A percentile compares a stretch with the other conserved stretches of the same genome.
phyloP scores from a whole-genome alignment of 1,140 invertebrate species.

The Sycophaga agraensis region DNA sequence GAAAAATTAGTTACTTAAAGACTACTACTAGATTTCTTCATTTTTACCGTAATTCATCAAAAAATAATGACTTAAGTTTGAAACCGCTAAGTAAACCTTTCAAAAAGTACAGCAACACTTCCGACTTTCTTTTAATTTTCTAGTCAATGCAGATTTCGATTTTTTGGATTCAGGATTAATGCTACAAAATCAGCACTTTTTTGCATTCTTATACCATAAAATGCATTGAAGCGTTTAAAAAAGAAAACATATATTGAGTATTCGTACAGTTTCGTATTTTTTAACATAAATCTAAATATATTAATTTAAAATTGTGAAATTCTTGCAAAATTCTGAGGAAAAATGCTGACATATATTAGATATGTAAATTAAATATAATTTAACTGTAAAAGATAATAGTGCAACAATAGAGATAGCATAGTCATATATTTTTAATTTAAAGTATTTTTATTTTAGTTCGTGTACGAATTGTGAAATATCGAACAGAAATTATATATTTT shows the following conservation, averaged over 20 bases:
- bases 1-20: no score
- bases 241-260: not conserved
- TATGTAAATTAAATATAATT: no score
- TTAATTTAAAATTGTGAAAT: no score
- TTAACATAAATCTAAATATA: no score
- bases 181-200: not conserved
- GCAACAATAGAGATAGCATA: no score
- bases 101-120: not conserved
- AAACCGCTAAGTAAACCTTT: conserved; percentile 2
- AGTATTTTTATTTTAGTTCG: no score
- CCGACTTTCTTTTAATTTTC: conserved; percentile 22
- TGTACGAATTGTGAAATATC: no score
- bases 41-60: conserved; percentile 13
- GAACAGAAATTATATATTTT: not conserved
- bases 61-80: conserved; percentile 2
- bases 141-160: not conserved
- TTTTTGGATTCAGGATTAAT: conserved; percentile 1
- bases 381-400: no score
- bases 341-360: no score
- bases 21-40: not conserved
- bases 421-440: no score
- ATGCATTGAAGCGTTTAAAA: not conserved
- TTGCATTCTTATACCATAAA: not conserved
- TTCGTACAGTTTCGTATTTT: no score
- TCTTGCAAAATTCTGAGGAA: no score